Percentiles rank a stretch among this genome's conserved stretches.
Conservation (phyloP, 2,113 vertebrate genomes). For the Pycnonotus jocosus region DNA sequence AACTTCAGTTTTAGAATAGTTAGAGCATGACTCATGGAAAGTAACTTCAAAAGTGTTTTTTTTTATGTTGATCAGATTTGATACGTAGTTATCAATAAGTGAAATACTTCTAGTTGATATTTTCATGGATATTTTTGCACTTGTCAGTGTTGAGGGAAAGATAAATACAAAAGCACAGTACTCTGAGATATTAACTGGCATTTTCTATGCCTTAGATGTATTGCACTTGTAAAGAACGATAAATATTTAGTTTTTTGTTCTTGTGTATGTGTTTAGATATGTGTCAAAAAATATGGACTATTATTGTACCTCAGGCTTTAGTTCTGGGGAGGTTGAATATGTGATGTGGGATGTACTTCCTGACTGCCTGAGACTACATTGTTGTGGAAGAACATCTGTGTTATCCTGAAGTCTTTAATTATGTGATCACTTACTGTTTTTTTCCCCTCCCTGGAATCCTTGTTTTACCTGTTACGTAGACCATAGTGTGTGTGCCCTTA, state of each 20-base stretch:
- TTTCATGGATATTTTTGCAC: not conserved
- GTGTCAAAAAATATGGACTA: not conserved
- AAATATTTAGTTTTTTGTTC: not conserved
- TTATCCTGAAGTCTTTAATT: not conserved
- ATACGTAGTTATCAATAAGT: not conserved
- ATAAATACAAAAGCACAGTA: not conserved
- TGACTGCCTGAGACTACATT: not conserved
- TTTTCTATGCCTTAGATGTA: not conserved
- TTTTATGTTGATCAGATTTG: not conserved
- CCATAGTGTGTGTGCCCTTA: not conserved
- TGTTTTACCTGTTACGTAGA: not conserved
- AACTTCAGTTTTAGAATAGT: not conserved
- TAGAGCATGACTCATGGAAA: not conserved
- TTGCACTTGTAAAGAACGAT: not conserved
- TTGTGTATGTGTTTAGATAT: not conserved
- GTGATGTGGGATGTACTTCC: not conserved
- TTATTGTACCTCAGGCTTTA: not conserved
- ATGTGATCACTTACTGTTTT: not conserved
- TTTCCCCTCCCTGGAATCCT: not conserved
- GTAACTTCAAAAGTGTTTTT: not conserved
- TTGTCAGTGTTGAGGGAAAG: not conserved
- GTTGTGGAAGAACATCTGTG: not conserved
- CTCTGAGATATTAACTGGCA: not conserved
- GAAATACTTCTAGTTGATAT: not conserved
- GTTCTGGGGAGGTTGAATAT: not conserved